These are phyloP conservation scores for Diorhabda sublineata DNA, from an alignment of 1,140 invertebrate species.

Conservation along the genomic window DNA sequence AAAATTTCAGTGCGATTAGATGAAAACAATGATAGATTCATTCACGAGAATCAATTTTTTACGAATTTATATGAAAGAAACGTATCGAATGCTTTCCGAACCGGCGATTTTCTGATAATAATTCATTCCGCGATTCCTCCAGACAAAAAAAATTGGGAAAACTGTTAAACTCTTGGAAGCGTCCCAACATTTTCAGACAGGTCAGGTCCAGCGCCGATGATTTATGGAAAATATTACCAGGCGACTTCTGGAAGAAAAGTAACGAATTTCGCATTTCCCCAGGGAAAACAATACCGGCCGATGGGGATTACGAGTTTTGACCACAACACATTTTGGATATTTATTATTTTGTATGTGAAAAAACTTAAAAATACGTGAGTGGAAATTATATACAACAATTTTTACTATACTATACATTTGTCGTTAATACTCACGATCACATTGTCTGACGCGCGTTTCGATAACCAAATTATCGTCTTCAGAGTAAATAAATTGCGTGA, in stretches of 20 bases:
- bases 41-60: constrained; percentile 24
- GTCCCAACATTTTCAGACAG: constrained; percentile 34
- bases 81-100: constrained; percentile 16
- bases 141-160: constrained; percentile 3
- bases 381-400: too few species aligned
- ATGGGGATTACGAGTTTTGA: constrained; percentile 31
- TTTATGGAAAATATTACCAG: constrained; percentile 42
- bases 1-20: too few species aligned
- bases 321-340: constrained; percentile 33
- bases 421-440: too few species aligned
- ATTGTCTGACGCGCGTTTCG: too few species aligned
- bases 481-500: too few species aligned
- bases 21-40: background rate
- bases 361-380: too few species aligned
- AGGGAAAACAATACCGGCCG: constrained; percentile 21
- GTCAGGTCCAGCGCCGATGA: constrained; percentile 41
- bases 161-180: constrained; percentile 30
- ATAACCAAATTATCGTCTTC: too few species aligned
- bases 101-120: constrained; percentile 33
- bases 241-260: constrained; percentile 29
- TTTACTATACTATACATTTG: too few species aligned
- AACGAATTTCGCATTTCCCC: constrained; percentile 34
- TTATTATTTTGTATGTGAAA: constrained; percentile 15
- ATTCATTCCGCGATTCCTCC: constrained; percentile 37
- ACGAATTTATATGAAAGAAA: constrained; percentile 24